Base-by-base conservation (phyloP, 2,888 invertebrate species). In the Leptarthrus brevirostris region DNA sequence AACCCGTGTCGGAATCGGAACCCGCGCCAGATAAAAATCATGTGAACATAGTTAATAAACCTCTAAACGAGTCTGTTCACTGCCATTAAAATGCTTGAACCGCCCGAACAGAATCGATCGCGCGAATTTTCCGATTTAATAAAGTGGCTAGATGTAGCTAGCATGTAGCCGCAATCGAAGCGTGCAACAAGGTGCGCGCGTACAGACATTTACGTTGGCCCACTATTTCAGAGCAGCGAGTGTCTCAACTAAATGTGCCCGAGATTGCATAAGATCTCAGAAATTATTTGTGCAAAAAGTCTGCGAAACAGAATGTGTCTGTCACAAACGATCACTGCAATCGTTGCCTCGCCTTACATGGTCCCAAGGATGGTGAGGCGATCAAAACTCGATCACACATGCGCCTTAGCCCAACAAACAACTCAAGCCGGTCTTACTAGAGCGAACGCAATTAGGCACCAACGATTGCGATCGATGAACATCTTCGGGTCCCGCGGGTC, bases 381-480 rank as follows among this genome's bases (percentile, higher is more conserved):
- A 66, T 66, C 64, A 66, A 47, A 66, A 66, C 44, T 66, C 64
- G 64, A 64, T 64, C 61, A 64, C 64, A 47, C 44, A 66, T 44
- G 64, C 22, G 22, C 64, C 24, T 47, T 16, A 66, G 64, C 24
- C 34, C 44, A 26, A 24, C 44, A 2, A 20, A 12, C 18, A 52
- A 18, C 52, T 20, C 8, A 18, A 16, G 12, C 8, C 12, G 52
- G 24, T 49, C 52, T 16, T 49, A 44, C 30, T 10, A 14, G 49
- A 20, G n/a, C n/a, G n/a, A n/a, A 4, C 24, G 49, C 69, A 49
- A 69, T 69, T 69, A 34, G 34, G 34, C 52, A 22, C 16, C 14
- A 44, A 24, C 30, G 69, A 69, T 49, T 30, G 49, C 22, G 52
- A 69, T 52, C 49, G 34, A 2, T n/a, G 69, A 69, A 34, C 69